Evolutionary conservation across 2,797 vertebrate species (phyloP), one percentile per base, ranked within the genome.

Genomic region (Trematocara caparti): DNA sequence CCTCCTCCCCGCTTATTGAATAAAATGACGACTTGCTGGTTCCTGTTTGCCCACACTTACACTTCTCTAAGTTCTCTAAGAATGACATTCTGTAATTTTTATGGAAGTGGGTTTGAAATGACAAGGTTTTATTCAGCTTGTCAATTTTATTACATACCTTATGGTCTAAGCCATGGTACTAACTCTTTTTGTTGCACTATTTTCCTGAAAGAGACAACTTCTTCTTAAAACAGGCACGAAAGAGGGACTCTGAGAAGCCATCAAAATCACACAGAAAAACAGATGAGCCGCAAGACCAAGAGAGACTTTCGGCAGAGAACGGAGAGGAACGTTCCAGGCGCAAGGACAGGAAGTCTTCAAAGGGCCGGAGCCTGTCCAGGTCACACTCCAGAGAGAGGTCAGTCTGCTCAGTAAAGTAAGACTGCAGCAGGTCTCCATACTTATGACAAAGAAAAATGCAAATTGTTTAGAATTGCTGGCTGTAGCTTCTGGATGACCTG

Each of bases 151-250:
- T 84, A 91, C 90, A 86, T 92, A 89, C 89, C 81, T 51, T 89
- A 88, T 94, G 88, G 91, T 89, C 6, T 88, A 94, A 90, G 92
- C 88, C 93, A 92, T 97, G 97, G 98, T 99, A 99, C 99, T 99
- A 99, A 99, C 98, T 98, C 97, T 99, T 95, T 99, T 99, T 99
- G 98, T 99, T 98, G 98, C 98, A 98, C 99, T 99, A 99, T 99
- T 99, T 99, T 99, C 98, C 99, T 99, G 98, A 99, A 99, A 99
- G 98, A 99, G 98, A 99, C 97, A 97, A 98, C 98, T 99, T 99
- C 98, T 99, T 99, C 98, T 99, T 99, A 98, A 99, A 98, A 99
- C 99, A 99, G 99, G 98, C 96, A 96, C 98, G 97, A 96, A 98
- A 97, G 97, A 97, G 97, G 83, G 97, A 98, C 92, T 97, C 96